phyloP scores from a whole-genome alignment of 2,113 vertebrate species.

The Cochlearius cochlearius region DNA sequence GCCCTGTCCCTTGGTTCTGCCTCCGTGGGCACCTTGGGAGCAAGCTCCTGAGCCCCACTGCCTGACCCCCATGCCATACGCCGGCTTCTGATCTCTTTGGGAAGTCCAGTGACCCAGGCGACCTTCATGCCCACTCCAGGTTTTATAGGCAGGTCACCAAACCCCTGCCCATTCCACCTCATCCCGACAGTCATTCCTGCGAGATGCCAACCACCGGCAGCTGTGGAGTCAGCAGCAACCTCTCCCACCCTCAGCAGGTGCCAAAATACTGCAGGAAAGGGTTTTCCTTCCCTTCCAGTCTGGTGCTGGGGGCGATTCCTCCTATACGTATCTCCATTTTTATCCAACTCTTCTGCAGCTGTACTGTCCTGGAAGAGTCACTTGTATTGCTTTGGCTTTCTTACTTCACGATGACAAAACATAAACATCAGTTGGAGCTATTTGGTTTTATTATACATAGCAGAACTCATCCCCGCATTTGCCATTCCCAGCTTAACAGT shows the following conservation, averaged over 20 bases:
- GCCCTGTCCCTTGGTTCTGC: not conserved
- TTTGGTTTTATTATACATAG: not conserved
- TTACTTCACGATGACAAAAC: not conserved
- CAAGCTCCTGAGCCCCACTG: not conserved
- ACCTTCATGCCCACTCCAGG: not conserved
- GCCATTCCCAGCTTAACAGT: conserved; percentile 5
- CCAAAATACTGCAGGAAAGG: not conserved
- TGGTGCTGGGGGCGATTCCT: not conserved
- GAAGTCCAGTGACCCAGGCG: not conserved
- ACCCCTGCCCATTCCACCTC: not conserved
- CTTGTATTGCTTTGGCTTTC: not conserved
- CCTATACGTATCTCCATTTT: not conserved
- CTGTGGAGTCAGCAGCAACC: not conserved
- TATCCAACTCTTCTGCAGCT: not conserved
- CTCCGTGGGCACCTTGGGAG: not conserved
- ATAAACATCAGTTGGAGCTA: not conserved
- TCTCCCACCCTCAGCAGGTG: not conserved
- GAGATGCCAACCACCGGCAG: not conserved
- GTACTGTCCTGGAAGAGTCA: not conserved
- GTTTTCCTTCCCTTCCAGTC: not conserved
- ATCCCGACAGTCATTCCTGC: not conserved
- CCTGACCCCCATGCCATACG: not conserved
- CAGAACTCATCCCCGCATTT: not conserved
- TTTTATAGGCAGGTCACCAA: not conserved
- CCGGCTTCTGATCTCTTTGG: not conserved